Evolutionary conservation across 2,888 invertebrate species (phyloP), one percentile per base, ranked within the genome.

Genomic region (Chymomyza fuscimana): DNA sequence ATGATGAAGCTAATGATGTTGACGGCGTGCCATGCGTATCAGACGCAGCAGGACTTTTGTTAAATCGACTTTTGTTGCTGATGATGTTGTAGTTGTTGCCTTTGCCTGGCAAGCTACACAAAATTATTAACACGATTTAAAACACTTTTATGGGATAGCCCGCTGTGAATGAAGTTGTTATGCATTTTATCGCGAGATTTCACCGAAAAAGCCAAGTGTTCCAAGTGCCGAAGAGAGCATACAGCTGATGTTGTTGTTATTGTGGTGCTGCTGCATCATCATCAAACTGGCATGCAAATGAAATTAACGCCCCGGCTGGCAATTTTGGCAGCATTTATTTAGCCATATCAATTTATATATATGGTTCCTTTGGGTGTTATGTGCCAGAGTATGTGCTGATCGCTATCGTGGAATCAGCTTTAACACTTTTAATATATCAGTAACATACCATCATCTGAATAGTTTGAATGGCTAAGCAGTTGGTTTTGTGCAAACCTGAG

Each of bases 101-200:
- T 72, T 83, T 12, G 63, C 19, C 51, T 29, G 19, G 15, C 52
- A 63, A 63, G 80, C 78, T 81, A 87, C 88, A 86, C 88, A 90
- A 90, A 91, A 90, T 90, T 90, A 90, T 90, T 90, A 90, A 91
- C 90, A 91, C 85, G 87, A 91, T 90, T 90, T 90, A 91, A 91
- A 90, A 90, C 91, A 91, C 90, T 90, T 90, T 90, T 90, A 90
- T 91, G 89, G 90, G 82, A 87, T 81, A 84, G 86, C 90, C 90
- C 65, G 90, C 91, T 90, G 90, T 87, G 90, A 90, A 90, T 90
- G 86, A 90, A 90, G 91, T 90, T 91, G 90, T 90, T 90, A 87
- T 80, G 89, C 84, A 84, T 89, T 87, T 87, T 87, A 85, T 88
- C 88, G 85, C 77, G 63, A 82, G 76, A 86, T 84, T 82, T 82